These are phyloP conservation scores for Eptesicus fuscus DNA, from an alignment of 2,113 vertebrate genomes.

Conservation along the genomic window DNA sequence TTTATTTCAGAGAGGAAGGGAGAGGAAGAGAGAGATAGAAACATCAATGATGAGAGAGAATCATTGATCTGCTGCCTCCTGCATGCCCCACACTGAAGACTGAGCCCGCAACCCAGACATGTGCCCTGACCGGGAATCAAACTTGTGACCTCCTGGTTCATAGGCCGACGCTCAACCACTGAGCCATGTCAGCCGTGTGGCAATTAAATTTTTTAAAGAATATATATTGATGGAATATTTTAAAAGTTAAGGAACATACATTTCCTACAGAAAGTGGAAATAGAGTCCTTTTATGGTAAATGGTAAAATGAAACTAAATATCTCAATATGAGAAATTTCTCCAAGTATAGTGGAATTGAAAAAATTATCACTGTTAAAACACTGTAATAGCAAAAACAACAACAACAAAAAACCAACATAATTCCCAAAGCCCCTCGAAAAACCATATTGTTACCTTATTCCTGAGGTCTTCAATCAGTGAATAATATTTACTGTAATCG, in stretches of 20 bases:
- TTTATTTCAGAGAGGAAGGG: not conserved
- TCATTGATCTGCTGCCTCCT: too few species aligned
- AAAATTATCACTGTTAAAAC: constrained; percentile 6
- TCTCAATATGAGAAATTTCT: not conserved
- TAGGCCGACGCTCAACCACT: too few species aligned
- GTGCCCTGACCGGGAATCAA: too few species aligned
- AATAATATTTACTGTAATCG: constrained; percentile 80
- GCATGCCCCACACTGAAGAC: too few species aligned
- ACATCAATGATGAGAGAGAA: too few species aligned
- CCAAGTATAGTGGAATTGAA: not conserved
- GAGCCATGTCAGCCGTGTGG: too few species aligned
- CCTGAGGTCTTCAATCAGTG: constrained; percentile 81
- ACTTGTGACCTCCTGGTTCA: too few species aligned
- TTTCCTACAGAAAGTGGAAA: not conserved
- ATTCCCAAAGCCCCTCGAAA: not conserved
- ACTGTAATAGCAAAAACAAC: not conserved
- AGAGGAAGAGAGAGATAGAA: too few species aligned
- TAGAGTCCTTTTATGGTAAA: not conserved
- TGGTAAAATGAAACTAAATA: not conserved
- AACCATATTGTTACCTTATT: constrained; percentile 76
- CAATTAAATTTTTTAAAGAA: not conserved
- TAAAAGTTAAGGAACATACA: not conserved
- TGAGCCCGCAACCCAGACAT: too few species aligned
- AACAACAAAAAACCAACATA: not conserved
- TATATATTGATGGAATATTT: not conserved